Percentiles rank a stretch among this genome's conserved stretches.
Conservation (phyloP, 1,140 invertebrate genomes). For the Drosophila lacertosa region DNA sequence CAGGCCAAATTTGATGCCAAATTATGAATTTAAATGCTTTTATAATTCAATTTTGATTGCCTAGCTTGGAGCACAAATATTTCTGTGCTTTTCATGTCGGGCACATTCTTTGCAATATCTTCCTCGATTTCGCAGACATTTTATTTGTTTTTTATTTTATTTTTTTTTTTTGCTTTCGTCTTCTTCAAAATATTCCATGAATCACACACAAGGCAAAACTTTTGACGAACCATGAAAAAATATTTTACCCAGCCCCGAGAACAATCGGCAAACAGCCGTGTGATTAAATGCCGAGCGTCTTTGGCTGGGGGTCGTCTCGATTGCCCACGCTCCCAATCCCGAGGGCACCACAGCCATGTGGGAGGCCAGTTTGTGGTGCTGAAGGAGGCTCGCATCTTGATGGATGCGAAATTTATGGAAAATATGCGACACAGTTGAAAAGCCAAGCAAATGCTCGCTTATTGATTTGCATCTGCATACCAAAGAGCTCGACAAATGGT, state of each 20-base stretch:
- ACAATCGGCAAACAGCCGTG: slow-evolving; percentile 33
- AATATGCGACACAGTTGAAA: slow-evolving; percentile 9
- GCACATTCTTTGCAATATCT: slow-evolving; percentile 47
- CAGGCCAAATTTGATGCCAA: slow-evolving; percentile 42
- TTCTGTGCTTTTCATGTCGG: slow-evolving; percentile 48
- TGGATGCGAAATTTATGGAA: slow-evolving; percentile 35
- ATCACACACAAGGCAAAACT: slow-evolving; percentile 47
- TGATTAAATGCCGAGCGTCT: slow-evolving; percentile 18
- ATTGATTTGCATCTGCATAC: slow-evolving; percentile 12
- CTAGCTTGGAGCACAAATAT: slow-evolving; percentile 22
- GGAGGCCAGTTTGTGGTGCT: neutral
- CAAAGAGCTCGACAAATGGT: slow-evolving; percentile 15
- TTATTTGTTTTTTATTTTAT: slow-evolving; percentile 47
- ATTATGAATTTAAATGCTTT: slow-evolving; percentile 67
- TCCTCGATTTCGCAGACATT: slow-evolving; percentile 46
- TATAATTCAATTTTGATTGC: slow-evolving; percentile 69
- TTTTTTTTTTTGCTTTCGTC: slow-evolving; percentile 20
- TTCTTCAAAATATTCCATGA: slow-evolving; percentile 44
- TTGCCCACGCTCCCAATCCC: neutral
- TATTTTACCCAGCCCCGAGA: slow-evolving; percentile 25
- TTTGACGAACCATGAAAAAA: slow-evolving; percentile 45
- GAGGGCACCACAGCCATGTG: neutral
- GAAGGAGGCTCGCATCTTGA: slow-evolving; percentile 10
- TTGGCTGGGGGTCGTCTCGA: neutral
- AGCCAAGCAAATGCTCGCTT: slow-evolving; percentile 24